A percentile compares a stretch with the other conserved stretches of the same genome.
Evolutionary conservation across 2,797 vertebrate genomes (phyloP).

Genomic region (Mormyrus hasselquistii): DNA sequence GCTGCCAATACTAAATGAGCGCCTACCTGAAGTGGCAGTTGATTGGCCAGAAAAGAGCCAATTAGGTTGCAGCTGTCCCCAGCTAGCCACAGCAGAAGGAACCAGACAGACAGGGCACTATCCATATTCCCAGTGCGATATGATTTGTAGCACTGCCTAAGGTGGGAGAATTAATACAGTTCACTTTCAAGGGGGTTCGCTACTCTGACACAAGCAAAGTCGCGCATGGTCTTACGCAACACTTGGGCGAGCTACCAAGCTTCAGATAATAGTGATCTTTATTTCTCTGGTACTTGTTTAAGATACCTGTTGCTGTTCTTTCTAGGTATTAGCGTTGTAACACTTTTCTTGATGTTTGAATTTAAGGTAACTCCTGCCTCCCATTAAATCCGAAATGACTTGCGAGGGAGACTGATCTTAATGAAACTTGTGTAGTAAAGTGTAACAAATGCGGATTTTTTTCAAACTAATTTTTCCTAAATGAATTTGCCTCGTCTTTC

Average conservation of each 20-base stretch:
- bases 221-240: background rate
- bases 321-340: background rate
- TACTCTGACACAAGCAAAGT: background rate
- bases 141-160: slow-evolving; percentile 84
- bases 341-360: background rate
- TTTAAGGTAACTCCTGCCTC: background rate
- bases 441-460: background rate
- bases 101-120: slow-evolving; percentile 85
- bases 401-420: background rate
- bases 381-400: background rate
- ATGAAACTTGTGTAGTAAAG: background rate
- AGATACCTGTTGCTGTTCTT: background rate
- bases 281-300: background rate
- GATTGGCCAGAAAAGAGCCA: slow-evolving; percentile 85
- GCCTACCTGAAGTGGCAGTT: slow-evolving; percentile 87
- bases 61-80: slow-evolving; percentile 88
- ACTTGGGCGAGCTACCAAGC: background rate
- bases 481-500: background rate
- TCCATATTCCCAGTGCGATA: slow-evolving; percentile 86
- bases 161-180: background rate
- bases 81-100: slow-evolving; percentile 84
- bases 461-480: background rate
- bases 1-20: background rate
- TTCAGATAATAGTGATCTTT: background rate
- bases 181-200: background rate